Conservation (phyloP, 2,888 invertebrate species). For the Drosophila phalerata region DNA sequence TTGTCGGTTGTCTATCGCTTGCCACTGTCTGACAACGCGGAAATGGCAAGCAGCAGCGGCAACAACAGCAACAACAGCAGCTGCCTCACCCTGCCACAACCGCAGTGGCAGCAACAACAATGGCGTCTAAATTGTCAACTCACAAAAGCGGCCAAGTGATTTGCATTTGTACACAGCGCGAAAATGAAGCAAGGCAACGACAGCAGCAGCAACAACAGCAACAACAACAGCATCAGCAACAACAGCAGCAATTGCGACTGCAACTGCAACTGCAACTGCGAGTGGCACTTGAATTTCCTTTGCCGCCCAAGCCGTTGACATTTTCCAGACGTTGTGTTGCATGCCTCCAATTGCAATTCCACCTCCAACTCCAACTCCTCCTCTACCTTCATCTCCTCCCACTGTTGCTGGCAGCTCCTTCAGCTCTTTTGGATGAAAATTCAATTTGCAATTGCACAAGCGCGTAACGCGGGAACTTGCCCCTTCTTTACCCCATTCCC, state of each 20-base stretch:
- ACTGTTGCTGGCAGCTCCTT: constrained; percentile 17
- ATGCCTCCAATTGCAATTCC: not conserved
- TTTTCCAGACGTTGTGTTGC: constrained; percentile 71
- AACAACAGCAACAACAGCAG: constrained; percentile 53
- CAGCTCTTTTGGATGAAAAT: constrained; percentile 58
- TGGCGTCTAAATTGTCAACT: constrained; percentile 80
- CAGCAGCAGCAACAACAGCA: constrained; percentile 40
- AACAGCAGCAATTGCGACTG: constrained; percentile 17
- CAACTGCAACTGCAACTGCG: constrained; percentile 21
- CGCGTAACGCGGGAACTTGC: constrained; percentile 71
- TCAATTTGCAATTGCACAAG: constrained; percentile 80
- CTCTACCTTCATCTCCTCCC: constrained; percentile 3
- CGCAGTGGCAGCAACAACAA: constrained; percentile 48
- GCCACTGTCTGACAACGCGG: constrained; percentile 78
- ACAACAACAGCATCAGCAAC: constrained; percentile 25
- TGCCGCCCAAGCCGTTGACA: constrained; percentile 61
- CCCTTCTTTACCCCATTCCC: not conserved
- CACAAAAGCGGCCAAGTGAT: constrained; percentile 81
- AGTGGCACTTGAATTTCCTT: constrained; percentile 64
- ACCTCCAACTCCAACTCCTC: not conserved
- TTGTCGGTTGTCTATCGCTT: constrained; percentile 67
- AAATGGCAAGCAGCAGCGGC: constrained; percentile 66
- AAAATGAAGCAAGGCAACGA: constrained; percentile 69
- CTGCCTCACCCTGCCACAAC: constrained; percentile 11
- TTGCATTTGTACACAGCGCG: constrained; percentile 80